Conservation (phyloP, 2,797 vertebrate genomes). For the Lerista edwardsae region DNA sequence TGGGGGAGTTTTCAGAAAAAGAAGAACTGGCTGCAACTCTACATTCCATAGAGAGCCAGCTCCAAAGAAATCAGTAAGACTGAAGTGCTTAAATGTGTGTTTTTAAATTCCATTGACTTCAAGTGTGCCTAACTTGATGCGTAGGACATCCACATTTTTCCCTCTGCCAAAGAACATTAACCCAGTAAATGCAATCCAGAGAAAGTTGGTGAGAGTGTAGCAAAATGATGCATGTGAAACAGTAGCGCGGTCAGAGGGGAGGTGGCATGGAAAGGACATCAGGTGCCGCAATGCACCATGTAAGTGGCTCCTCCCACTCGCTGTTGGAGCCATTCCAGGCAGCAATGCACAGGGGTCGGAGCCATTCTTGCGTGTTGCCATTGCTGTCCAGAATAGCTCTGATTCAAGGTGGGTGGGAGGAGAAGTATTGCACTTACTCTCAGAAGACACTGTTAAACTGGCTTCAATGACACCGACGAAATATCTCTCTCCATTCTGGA, state of each 20-base stretch:
- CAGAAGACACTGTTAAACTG: conserved; percentile 68
- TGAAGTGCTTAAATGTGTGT: not conserved
- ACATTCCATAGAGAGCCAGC: not conserved
- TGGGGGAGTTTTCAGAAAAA: not conserved
- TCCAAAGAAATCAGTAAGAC: not conserved
- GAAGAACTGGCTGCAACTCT: not conserved
- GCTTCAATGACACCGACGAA: conserved; percentile 76
- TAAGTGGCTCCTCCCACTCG: too few relatives aligned
- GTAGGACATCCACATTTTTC: not conserved
- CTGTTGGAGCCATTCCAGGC: too few relatives aligned
- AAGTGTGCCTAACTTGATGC: not conserved
- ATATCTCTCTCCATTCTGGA: conserved; percentile 73
- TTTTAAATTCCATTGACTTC: not conserved
- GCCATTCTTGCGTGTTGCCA: too few relatives aligned
- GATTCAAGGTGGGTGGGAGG: not conserved
- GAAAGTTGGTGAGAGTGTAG: too few relatives aligned
- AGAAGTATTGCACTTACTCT: conserved; percentile 71
- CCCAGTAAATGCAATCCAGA: not conserved
- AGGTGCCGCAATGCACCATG: too few relatives aligned
- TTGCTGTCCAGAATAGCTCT: too few relatives aligned
- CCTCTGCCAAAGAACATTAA: not conserved
- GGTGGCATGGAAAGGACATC: too few relatives aligned
- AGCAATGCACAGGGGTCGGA: too few relatives aligned
- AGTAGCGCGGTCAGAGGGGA: too few relatives aligned
- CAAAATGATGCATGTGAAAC: too few relatives aligned